Percentiles rank a stretch among this genome's conserved stretches.
These are phyloP conservation scores for Scartelaos histophorus DNA, from an alignment of 2,113 vertebrate genomes.

Conservation along the genomic window DNA sequence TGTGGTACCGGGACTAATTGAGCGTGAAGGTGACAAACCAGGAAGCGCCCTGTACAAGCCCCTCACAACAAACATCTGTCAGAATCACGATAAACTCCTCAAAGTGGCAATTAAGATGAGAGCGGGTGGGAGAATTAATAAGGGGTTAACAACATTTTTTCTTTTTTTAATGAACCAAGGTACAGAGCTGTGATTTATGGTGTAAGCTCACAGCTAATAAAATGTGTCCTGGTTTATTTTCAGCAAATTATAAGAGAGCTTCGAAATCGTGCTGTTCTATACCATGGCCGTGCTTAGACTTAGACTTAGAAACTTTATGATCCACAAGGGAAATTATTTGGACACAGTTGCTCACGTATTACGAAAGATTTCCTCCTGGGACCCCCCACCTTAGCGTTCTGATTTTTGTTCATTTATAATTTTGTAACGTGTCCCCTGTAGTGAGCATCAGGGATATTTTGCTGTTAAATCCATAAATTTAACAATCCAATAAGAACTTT, in stretches of 20 bases:
- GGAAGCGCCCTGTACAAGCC: constrained; percentile 55
- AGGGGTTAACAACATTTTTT: not conserved
- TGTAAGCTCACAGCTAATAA: not conserved
- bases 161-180: not conserved
- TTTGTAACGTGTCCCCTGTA: too few relatives aligned
- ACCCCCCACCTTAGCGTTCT: too few relatives aligned
- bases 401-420: too few relatives aligned
- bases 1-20: constrained; percentile 62
- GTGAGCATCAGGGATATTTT: too few relatives aligned
- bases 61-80: constrained; percentile 63
- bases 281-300: not conserved
- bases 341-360: too few relatives aligned
- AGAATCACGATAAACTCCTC: constrained; percentile 41
- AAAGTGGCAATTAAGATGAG: constrained; percentile 25
- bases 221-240: not conserved
- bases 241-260: not conserved
- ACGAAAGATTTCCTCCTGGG: too few relatives aligned
- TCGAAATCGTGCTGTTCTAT: not conserved
- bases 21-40: constrained; percentile 70
- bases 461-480: too few relatives aligned
- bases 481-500: too few relatives aligned
- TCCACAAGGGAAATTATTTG: too few relatives aligned
- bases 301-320: too few relatives aligned
- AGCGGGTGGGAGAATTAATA: constrained; percentile 16
- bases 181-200: not conserved